These are phyloP conservation scores for Dyspetes luteomarginatus DNA, from an alignment of 2,888 invertebrate genomes.

Conservation along the genomic window DNA sequence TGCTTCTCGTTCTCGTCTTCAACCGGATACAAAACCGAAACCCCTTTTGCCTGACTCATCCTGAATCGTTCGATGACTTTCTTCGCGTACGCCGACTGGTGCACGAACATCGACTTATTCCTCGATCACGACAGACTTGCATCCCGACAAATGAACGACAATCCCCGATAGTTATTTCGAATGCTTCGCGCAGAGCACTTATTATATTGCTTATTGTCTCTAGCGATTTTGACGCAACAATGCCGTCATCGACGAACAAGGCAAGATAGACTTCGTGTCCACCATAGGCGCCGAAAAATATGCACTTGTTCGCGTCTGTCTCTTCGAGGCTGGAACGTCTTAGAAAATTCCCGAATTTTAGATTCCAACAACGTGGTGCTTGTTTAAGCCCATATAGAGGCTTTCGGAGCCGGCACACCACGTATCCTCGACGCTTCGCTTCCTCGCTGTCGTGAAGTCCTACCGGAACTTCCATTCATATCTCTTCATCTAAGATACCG, in stretches of 20 bases:
- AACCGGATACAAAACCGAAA: too few relatives aligned
- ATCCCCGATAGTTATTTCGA: slow-evolving; percentile 27
- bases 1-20: too few relatives aligned
- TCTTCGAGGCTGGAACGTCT: slow-evolving; percentile 58
- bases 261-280: slow-evolving; percentile 13
- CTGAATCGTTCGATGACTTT: too few relatives aligned
- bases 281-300: not conserved
- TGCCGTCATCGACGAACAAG: slow-evolving; percentile 41
- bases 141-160: slow-evolving; percentile 30
- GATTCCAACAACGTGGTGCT: slow-evolving; percentile 60
- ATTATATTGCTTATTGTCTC: not conserved
- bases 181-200: not conserved
- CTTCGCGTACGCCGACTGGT: too few relatives aligned
- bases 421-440: not conserved
- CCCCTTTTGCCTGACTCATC: too few relatives aligned
- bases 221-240: slow-evolving; percentile 15
- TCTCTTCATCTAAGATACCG: not conserved
- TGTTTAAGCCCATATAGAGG: slow-evolving; percentile 20
- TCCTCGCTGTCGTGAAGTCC: not conserved
- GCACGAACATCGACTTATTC: too few relatives aligned
- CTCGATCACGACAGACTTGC: too few relatives aligned
- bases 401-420: not conserved
- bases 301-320: slow-evolving; percentile 1
- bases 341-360: slow-evolving; percentile 61
- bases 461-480: not conserved